Base-by-base conservation (phyloP, 2,113 vertebrate genomes). In the Amphiprion percula region DNA sequence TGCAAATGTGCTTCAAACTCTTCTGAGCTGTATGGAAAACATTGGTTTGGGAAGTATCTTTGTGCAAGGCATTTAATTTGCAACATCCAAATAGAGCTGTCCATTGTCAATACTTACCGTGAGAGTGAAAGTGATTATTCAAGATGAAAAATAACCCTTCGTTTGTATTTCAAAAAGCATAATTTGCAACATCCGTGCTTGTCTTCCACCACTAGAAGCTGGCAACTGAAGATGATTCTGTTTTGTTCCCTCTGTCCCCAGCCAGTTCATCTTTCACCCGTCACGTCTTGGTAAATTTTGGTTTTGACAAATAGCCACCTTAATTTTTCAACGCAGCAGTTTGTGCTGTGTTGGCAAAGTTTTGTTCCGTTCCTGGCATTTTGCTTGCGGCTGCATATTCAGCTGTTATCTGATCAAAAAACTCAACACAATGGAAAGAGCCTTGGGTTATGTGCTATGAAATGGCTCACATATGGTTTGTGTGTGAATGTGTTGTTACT, bases 351-450 rank as follows among this genome's bases (percentile, higher is more conserved):
- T 62, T 53, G 12, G 41, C 41, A 44, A 44, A 68, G 23, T 79
- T 66, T 47, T 56, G 4, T 14, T 9, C 15, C 21, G n/a, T 23
- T 44, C 4, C 21, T 68, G 56, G 53, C 59, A 56, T 44, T 12
- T 12, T 23, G 54, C 65, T 52, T 0, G 12, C 55, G 49, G 54
- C 74, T 28, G 12, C 68, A 55, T 49, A 59, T 79, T 68, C 1
- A 17, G 26, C 62, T 21, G 2, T 68, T 65, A 83, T 80, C 68
- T 73, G 28, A 77, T 76, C 9, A 69, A 68, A 76, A 61, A 21
- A 30, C 50, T 9, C 1, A 5, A 47, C 33, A 59, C 55, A 50
- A 30, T 26, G 66, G 26, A 69, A 79, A 56, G 4, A 30, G 70
- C 52, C 62, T 1, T 5, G 19, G 70, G 60, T 72, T 47, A 33